Evolutionary conservation across 2,797 vertebrate genomes (phyloP).

Genomic region (Phoeniculus purpureus): DNA sequence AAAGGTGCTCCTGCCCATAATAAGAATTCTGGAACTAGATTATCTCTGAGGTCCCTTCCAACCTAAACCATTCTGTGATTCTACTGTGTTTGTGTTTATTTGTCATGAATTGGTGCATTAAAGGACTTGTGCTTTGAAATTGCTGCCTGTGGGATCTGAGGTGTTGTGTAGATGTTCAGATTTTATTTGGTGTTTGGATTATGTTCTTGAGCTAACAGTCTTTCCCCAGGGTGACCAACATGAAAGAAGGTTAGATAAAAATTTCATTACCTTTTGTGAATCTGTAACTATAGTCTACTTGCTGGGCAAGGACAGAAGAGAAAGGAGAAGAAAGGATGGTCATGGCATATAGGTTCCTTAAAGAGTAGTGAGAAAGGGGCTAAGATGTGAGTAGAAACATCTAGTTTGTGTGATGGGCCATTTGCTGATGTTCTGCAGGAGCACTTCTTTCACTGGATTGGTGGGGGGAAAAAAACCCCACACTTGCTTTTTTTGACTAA

Average conservation of each 20-base stretch:
- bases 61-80: too few relatives aligned
- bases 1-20: too few relatives aligned
- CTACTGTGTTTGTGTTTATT: not conserved
- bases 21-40: too few relatives aligned
- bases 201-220: not conserved
- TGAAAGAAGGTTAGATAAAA: not conserved
- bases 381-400: not conserved
- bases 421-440: not conserved
- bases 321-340: not conserved
- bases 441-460: not conserved
- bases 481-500: not conserved
- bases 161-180: not conserved
- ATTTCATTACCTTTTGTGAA: not conserved
- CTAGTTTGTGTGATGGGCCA: not conserved
- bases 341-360: not conserved
- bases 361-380: not conserved
- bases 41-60: too few relatives aligned
- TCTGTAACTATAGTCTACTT: not conserved
- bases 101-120: not conserved
- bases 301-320: not conserved
- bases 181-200: not conserved
- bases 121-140: not conserved
- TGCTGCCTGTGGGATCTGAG: not conserved
- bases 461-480: not conserved
- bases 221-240: not conserved